A percentile compares a stretch with the other conserved stretches of the same genome.
Conservation (phyloP, 2,113 vertebrate genomes). For the Daphoenositta chrysoptera region DNA sequence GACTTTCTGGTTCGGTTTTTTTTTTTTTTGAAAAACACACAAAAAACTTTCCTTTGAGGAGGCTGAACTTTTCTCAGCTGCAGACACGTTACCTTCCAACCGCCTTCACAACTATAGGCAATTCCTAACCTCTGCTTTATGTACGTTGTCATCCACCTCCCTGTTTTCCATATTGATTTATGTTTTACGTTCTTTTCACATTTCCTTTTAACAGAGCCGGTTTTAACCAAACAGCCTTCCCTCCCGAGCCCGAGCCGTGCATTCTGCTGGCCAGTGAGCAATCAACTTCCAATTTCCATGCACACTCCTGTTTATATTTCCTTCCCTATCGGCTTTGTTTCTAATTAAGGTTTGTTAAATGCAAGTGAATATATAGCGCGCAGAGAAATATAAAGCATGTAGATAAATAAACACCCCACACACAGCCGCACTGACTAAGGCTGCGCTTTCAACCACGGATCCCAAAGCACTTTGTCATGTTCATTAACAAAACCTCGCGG, state of each 20-base stretch:
- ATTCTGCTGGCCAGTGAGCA: slow-evolving; percentile 33
- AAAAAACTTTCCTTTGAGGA: neutral
- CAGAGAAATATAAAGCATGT: slow-evolving; percentile 36
- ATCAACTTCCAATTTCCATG: slow-evolving; percentile 57
- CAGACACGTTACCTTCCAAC: neutral
- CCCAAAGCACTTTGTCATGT: slow-evolving; percentile 62
- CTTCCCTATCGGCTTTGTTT: slow-evolving; percentile 59
- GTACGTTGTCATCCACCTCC: slow-evolving; percentile 49
- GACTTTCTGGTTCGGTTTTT: neutral
- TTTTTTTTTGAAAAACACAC: neutral
- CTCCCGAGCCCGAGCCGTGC: neutral
- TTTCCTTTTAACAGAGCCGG: slow-evolving; percentile 38
- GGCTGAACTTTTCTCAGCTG: slow-evolving; percentile 37
- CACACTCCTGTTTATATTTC: slow-evolving; percentile 52
- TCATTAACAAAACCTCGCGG: slow-evolving; percentile 53
- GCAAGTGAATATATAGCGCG: neutral
- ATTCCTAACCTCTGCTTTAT: slow-evolving; percentile 52
- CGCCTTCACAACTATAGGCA: neutral
- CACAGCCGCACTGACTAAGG: neutral
- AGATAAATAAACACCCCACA: slow-evolving; percentile 55
- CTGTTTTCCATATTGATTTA: slow-evolving; percentile 49
- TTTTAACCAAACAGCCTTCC: slow-evolving; percentile 7
- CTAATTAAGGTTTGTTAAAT: slow-evolving; percentile 56
- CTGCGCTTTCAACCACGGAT: slow-evolving; percentile 31
- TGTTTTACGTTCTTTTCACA: slow-evolving; percentile 36